phyloP scores from a whole-genome alignment of 2,113 vertebrate species.

The Paradoxurus hermaphroditus region DNA sequence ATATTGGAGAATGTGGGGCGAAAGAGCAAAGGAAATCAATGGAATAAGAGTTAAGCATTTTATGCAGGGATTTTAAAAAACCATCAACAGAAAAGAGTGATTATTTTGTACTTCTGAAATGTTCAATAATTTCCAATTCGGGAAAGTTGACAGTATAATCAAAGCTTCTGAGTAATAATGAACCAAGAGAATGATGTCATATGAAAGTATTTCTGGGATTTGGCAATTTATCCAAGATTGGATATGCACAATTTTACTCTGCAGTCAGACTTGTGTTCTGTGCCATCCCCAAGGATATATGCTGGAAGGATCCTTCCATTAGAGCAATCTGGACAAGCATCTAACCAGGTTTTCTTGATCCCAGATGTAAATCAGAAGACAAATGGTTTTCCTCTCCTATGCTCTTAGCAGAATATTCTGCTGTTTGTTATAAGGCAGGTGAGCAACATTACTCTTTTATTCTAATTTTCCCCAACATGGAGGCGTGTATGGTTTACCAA shows the following conservation, averaged over 20 bases:
- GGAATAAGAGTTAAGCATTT: background rate
- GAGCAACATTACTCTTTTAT: background rate
- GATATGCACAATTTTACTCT: background rate
- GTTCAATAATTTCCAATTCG: background rate
- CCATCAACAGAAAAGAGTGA: background rate
- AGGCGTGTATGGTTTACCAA: background rate
- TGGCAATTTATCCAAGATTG: background rate
- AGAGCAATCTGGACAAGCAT: background rate
- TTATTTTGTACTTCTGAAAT: background rate
- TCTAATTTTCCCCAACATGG: background rate
- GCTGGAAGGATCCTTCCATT: background rate
- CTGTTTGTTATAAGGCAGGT: background rate
- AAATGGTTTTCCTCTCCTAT: background rate
- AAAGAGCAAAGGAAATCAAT: background rate
- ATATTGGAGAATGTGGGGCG: background rate
- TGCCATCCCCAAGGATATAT: background rate
- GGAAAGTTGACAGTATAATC: background rate
- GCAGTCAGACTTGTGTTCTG: background rate
- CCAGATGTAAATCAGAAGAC: background rate
- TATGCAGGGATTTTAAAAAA: background rate
- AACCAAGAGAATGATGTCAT: background rate
- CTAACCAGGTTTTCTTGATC: background rate
- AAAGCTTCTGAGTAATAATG: background rate
- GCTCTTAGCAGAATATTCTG: background rate
- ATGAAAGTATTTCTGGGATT: background rate